Evolutionary conservation across 2,113 vertebrate genomes (phyloP).

Genomic region (Mustela lutreola): DNA sequence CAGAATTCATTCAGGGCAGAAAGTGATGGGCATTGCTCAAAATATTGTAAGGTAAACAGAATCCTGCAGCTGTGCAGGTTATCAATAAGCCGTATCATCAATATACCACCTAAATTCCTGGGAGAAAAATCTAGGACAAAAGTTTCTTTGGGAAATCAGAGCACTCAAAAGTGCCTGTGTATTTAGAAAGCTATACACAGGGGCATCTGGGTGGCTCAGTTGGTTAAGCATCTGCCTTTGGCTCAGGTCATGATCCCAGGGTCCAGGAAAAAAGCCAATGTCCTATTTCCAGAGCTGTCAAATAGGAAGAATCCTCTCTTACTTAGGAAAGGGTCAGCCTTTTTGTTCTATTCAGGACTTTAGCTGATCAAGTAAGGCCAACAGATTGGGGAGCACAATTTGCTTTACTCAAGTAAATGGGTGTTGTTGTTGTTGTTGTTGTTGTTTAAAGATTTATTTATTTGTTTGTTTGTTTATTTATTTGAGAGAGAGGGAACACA

Average conservation of each 20-base stretch:
- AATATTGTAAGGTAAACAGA: background rate
- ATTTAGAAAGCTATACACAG: background rate
- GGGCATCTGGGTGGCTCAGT: too few relatives aligned
- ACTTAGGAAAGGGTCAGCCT: background rate
- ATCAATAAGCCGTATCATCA: background rate
- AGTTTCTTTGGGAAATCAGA: background rate
- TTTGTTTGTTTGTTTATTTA: too few relatives aligned
- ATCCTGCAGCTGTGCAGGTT: background rate
- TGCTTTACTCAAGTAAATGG: background rate
- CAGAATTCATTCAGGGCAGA: background rate
- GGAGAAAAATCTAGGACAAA: background rate
- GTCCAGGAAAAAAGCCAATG: background rate
- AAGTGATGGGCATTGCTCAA: background rate
- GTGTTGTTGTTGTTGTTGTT: too few relatives aligned
- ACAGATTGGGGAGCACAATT: background rate
- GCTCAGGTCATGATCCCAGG: too few relatives aligned
- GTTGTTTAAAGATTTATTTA: too few relatives aligned
- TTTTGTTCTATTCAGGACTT: background rate
- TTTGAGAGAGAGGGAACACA: too few relatives aligned
- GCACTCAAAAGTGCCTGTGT: background rate
- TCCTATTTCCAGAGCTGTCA: background rate
- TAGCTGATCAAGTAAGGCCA: background rate
- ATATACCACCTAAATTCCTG: background rate
- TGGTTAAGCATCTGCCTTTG: too few relatives aligned
- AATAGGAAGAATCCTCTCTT: slow-evolving; percentile 7